Conservation (phyloP, 2,888 invertebrate genomes). For the Amitus sp. region DNA sequence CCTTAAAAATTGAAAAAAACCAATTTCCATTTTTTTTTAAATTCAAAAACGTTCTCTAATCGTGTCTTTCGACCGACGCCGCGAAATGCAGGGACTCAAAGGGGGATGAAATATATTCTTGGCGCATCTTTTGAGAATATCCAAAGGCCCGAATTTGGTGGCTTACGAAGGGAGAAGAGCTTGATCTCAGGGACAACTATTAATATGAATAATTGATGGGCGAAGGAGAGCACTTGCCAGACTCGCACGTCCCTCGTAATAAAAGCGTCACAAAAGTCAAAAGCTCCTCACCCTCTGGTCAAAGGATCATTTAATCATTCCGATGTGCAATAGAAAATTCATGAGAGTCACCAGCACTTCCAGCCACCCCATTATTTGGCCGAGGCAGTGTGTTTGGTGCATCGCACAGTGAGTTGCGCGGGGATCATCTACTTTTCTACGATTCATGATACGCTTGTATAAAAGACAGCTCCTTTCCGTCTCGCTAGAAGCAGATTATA, state of each 20-base stretch:
- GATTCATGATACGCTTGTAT: slow-evolving; percentile 34
- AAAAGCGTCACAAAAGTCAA: slow-evolving; percentile 47
- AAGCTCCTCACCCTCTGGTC: slow-evolving; percentile 44
- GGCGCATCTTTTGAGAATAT: slow-evolving; percentile 7
- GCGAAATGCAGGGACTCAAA: too few species aligned
- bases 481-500: slow-evolving; percentile 41
- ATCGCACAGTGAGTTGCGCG: slow-evolving; percentile 2
- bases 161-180: slow-evolving; percentile 10
- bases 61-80: too few species aligned
- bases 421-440: slow-evolving; percentile 30
- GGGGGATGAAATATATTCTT: slow-evolving; percentile 16
- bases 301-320: slow-evolving; percentile 55
- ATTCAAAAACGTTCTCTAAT: too few species aligned
- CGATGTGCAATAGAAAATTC: slow-evolving; percentile 56
- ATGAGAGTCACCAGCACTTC: slow-evolving; percentile 47
- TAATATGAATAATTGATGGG: slow-evolving; percentile 60
- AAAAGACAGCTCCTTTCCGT: slow-evolving; percentile 42
- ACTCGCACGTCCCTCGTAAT: slow-evolving; percentile 24
- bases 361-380: slow-evolving; percentile 29
- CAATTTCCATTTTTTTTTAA: too few species aligned
- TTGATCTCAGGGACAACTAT: slow-evolving; percentile 41
- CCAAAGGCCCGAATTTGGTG: slow-evolving; percentile 10
- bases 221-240: slow-evolving; percentile 26
- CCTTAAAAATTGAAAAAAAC: too few species aligned
- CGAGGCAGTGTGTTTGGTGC: slow-evolving; percentile 17